Percentiles rank a stretch among this genome's conserved stretches.
Conservation (phyloP, 2,113 vertebrate genomes). For the Oenanthe oenanthe region DNA sequence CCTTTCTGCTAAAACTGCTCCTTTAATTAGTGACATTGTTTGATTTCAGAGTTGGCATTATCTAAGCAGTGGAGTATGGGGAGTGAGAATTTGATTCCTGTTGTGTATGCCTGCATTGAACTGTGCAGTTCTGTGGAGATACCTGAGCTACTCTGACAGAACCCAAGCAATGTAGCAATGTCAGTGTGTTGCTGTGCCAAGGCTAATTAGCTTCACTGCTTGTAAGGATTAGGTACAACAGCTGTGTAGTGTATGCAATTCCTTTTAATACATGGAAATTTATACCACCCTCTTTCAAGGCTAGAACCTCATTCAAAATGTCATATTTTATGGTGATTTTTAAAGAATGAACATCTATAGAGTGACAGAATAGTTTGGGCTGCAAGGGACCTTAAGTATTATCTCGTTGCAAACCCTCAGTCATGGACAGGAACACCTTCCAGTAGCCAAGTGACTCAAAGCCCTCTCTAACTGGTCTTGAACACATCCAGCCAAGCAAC, state of each 20-base stretch:
- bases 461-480: not conserved
- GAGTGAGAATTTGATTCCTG: slow-evolving; percentile 21
- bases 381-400: not conserved
- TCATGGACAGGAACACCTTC: not conserved
- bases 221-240: slow-evolving; percentile 39
- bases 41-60: not conserved
- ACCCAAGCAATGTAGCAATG: not conserved
- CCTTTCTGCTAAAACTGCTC: not conserved
- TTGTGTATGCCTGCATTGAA: slow-evolving; percentile 1
- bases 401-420: not conserved
- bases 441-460: not conserved
- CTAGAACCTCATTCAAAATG: not conserved
- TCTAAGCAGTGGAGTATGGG: not conserved
- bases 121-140: slow-evolving; percentile 2
- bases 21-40: slow-evolving; percentile 25
- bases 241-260: not conserved
- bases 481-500: not conserved
- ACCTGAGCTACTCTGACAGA: slow-evolving; percentile 24
- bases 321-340: not conserved
- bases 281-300: not conserved
- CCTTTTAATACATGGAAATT: slow-evolving; percentile 28
- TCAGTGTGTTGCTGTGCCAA: not conserved
- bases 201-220: slow-evolving; percentile 37
- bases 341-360: not conserved
- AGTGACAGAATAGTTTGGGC: not conserved